Percentiles rank a stretch among this genome's conserved stretches.
These are phyloP conservation scores for Ploceus nigricollis DNA, from an alignment of 2,113 vertebrate species.

Conservation along the genomic window DNA sequence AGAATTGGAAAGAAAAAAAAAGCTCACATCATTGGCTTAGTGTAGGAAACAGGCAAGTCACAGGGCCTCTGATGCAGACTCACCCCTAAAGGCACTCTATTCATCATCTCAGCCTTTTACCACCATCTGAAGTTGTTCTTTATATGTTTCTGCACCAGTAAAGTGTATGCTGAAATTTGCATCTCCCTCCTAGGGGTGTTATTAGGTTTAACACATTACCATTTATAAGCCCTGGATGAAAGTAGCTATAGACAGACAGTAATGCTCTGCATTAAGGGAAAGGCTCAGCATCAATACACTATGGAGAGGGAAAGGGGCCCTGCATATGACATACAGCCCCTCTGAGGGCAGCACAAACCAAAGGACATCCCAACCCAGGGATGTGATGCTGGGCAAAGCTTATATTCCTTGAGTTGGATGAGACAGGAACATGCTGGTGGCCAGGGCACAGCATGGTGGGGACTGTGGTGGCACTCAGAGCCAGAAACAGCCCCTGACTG, in stretches of 20 bases:
- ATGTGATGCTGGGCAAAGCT: background rate
- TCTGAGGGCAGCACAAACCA: background rate
- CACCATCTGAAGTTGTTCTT: background rate
- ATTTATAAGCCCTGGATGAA: conserved; percentile 15
- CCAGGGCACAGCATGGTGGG: background rate
- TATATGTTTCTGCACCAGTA: background rate
- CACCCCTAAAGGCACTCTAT: background rate
- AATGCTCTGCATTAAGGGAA: background rate
- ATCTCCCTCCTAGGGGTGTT: conserved; percentile 14
- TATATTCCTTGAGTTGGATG: background rate
- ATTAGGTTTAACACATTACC: conserved; percentile 28
- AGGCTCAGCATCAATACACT: background rate
- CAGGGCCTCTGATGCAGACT: background rate
- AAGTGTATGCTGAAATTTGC: background rate
- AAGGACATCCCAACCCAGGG: background rate
- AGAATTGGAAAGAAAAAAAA: background rate
- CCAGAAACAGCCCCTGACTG: background rate
- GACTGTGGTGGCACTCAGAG: background rate
- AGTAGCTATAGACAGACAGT: background rate
- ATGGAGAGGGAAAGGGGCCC: background rate
- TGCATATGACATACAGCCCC: background rate
- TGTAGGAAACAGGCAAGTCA: background rate
- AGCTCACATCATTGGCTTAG: background rate
- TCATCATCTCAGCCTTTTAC: background rate
- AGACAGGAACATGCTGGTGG: background rate